Evolutionary conservation across 1,140 invertebrate species (phyloP), one percentile per base, ranked within the genome.

Genomic region (Diuraphis noxia): DNA sequence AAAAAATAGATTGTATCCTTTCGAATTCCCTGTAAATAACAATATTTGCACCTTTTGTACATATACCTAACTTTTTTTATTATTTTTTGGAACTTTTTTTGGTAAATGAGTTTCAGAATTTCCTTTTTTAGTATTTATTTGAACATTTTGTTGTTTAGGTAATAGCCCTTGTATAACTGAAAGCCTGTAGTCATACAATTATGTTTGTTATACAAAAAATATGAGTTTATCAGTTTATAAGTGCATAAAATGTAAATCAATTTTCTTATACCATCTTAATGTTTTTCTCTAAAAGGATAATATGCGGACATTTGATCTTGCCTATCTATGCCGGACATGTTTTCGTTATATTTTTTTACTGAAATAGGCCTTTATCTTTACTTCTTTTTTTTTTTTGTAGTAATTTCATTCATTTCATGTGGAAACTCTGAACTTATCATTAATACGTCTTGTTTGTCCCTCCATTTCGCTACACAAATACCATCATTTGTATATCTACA

Each of bases 391-490:
- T 92, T 87, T 90, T 46, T 93, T 93, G 52, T 23, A 38, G 25
- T 46, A 46, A 91, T 72, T 82, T 93, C 88, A 1, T 92, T 77
- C 82, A 93, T 63, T 23, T n/a, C 63, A n/a, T 92, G 91, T 19
- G 93, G 92, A 92, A 92, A 72, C 38, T 81, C 40, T 21, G 93
- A 93, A 46, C 43, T 46, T 46, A 46, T 46, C 43, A 46, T 46
- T 46, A 46, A 46, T 46, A 34, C 93, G 81, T 93, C 93, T 19
- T 93, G 92, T 91, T 93, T 93, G 91, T 94, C 93, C 43, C 92
- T 93, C 93, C 93, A 94, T 85, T 93, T 93, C 17, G 92, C 92
- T 4, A 94, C 93, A 85, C 56, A 89, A n/a, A 87, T 38, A 8
- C 79, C 56, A 30, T 79, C 36, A 86, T 81, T 25, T 7, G 86